Evolutionary conservation across 2,797 vertebrate genomes (phyloP).

Genomic region (Sebastes nivosus): DNA sequence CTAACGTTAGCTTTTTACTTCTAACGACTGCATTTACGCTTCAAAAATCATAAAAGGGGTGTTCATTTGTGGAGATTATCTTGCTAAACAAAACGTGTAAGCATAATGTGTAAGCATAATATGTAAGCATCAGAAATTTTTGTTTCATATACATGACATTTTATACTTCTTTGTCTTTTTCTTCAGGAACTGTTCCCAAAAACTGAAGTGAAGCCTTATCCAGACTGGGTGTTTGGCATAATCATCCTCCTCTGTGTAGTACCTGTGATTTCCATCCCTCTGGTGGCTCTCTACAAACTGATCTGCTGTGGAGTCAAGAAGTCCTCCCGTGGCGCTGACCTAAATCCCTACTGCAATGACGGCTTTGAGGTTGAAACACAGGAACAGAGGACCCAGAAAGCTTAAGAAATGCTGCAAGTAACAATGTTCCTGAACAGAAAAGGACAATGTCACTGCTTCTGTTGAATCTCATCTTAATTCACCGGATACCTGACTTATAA

Average conservation of each 20-base stretch:
- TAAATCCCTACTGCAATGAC: slow-evolving; percentile 49
- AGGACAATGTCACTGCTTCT: background rate
- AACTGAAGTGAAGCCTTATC: slow-evolving; percentile 80
- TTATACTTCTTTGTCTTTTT: background rate
- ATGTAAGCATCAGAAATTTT: no score
- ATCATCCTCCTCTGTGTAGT: slow-evolving; percentile 81
- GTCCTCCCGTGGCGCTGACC: background rate
- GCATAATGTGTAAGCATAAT: no score
- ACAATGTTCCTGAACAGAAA: background rate
- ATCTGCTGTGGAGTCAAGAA: slow-evolving; percentile 13
- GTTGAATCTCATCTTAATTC: background rate
- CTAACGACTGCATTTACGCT: no score
- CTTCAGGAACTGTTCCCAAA: slow-evolving; percentile 84
- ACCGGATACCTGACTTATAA: background rate
- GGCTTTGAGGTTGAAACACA: slow-evolving; percentile 50
- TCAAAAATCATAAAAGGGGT: no score
- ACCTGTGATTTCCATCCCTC: slow-evolving; percentile 82
- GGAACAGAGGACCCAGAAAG: background rate
- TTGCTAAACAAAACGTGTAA: no score
- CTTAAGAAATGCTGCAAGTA: background rate
- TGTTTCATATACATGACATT: no score
- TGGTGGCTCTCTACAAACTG: slow-evolving; percentile 78
- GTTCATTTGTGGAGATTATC: no score
- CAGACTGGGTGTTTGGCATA: slow-evolving; percentile 84
- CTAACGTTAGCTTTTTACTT: no score